phyloP scores from a whole-genome alignment of 2,888 invertebrate genomes.

The Mayetiola destructor region DNA sequence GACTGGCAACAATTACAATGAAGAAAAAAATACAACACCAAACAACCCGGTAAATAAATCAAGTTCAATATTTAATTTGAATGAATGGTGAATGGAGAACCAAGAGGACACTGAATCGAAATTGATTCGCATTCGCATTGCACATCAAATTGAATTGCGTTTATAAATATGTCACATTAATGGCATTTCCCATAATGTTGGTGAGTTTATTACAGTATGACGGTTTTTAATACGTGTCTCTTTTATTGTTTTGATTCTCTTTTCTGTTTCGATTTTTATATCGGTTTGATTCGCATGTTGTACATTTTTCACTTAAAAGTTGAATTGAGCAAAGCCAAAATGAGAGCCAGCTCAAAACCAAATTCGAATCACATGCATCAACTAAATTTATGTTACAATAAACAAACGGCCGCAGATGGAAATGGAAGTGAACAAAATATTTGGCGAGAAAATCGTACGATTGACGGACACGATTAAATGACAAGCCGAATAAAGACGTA shows the following conservation, averaged over 20 bases:
- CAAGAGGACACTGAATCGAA: not conserved
- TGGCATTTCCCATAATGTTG: constrained; percentile 14
- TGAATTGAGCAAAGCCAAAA: not conserved
- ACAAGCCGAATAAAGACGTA: constrained; percentile 11
- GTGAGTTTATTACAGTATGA: constrained; percentile 15
- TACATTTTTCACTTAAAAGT: constrained; percentile 4
- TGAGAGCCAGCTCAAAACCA: not conserved
- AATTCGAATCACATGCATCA: constrained; percentile 8
- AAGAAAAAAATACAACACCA: not conserved
- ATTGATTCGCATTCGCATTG: not conserved
- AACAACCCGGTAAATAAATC: not conserved
- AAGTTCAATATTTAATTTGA: too few species aligned
- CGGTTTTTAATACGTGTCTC: constrained; percentile 3
- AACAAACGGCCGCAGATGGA: not conserved
- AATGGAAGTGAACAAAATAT: not conserved
- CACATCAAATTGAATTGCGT: constrained; percentile 16
- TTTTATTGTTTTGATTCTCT: constrained; percentile 3
- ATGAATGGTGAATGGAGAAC: too few species aligned
- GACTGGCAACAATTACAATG: not conserved
- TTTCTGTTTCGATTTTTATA: not conserved
- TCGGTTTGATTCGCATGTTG: not conserved
- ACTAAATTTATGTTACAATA: constrained; percentile 2
- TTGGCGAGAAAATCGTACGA: too few species aligned
- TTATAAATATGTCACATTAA: constrained; percentile 15
- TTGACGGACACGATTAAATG: constrained; percentile 10